Percentiles rank a stretch among this genome's conserved stretches.
Conservation (phyloP, 2,113 vertebrate genomes). For the Actenoides lindsayi region DNA sequence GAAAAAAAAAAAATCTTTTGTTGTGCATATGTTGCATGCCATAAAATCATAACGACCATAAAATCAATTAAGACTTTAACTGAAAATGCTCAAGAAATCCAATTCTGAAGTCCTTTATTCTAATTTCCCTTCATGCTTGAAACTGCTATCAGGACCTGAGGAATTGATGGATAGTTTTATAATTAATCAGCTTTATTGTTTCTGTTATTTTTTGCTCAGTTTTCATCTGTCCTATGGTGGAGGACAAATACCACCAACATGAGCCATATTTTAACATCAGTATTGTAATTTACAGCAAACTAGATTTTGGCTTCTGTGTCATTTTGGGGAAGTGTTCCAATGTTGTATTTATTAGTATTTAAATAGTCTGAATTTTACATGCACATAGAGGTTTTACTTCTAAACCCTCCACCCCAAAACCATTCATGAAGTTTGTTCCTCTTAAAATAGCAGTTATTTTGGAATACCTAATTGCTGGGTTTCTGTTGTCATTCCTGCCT, state of each 20-base stretch:
- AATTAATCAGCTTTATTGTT: neutral
- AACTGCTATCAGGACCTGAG: neutral
- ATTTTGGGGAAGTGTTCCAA: neutral
- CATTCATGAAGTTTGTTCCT: slow-evolving; percentile 1
- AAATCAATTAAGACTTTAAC: neutral
- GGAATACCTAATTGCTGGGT: neutral
- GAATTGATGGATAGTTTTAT: neutral
- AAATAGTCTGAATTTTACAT: neutral
- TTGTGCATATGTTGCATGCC: neutral
- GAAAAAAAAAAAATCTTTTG: fast-evolving
- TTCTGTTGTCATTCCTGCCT: neutral
- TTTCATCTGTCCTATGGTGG: neutral
- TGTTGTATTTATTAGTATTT: neutral
- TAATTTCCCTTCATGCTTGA: neutral
- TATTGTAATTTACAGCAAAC: neutral
- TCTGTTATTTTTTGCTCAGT: neutral
- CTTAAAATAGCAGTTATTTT: slow-evolving; percentile 37
- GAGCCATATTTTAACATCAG: neutral
- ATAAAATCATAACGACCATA: neutral
- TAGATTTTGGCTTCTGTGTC: neutral
- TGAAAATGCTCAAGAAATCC: neutral
- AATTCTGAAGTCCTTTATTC: neutral
- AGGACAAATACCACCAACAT: neutral
- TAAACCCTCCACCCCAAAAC: neutral
- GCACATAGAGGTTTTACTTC: neutral